Base-by-base conservation (phyloP, 2,113 vertebrate species). In the Hemibagrus wyckioides region DNA sequence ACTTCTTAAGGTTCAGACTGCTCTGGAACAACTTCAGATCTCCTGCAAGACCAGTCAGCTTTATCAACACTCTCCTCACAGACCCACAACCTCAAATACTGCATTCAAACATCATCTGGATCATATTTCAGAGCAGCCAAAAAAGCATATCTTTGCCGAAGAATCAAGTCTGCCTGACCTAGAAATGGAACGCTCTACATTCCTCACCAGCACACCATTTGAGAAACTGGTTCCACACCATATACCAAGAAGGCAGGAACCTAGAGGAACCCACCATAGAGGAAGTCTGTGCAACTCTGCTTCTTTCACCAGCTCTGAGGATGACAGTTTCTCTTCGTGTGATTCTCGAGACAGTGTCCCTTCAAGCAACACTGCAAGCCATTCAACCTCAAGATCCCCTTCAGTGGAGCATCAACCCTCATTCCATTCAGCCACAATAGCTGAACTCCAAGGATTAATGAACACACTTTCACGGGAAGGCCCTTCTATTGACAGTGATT, bases 401-500 rank as follows among this genome's bases (percentile, higher is more conserved):
- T 61, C 59, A 71, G 59, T 80, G 33, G 73, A 67, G 2, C 57
- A 44, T 87, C 81, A 41, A 25, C 25, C 71, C 54, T 39, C 44
- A 25, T 79, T 79, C 25, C 28, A 83, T 80, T 91, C 92, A 13
- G 85, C 91, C 81, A 91, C 90, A 2, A 85, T 76, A 33, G 23
- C 63, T 25, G 86, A 88, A 25, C 11, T 94, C 89, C 17, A 93
- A 91, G 50, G 94, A 91, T 54, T 89, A 89, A 14, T 93, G 92
- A 86, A 93, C 89, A 86, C 92, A 91, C 0, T 92, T 93, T 0
- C 89, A 92, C 17, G 94, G 91, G 63, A 95, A 96, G 0, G 87
- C 94, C 3, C 94, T 96, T 19, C 97, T 96, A 48, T 63, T 4
- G 39, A 88, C 84, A 85, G 57, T 76, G 97, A 97, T 93, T 98